Evolutionary conservation across 2,797 vertebrate genomes (phyloP).

Genomic region (Catostomus latipinnis): DNA sequence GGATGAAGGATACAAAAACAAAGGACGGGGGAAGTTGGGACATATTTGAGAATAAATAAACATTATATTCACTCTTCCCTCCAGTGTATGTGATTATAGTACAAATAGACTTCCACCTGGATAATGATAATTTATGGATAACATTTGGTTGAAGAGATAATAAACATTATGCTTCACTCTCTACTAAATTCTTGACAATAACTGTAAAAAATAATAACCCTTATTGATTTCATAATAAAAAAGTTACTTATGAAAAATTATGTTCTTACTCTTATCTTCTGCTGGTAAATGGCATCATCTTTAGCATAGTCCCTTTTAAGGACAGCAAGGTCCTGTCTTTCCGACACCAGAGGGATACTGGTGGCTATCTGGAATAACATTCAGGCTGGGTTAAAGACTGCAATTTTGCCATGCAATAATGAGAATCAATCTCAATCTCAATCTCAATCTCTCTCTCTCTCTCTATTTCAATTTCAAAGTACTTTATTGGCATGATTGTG

Average conservation of each 20-base stretch:
- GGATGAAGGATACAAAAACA: background rate
- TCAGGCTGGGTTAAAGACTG: background rate
- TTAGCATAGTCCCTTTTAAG: slow-evolving; percentile 89
- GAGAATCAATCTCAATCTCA: too few relatives aligned
- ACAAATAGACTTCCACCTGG: background rate
- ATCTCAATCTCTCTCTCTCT: too few relatives aligned
- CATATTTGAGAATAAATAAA: background rate
- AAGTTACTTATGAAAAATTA: background rate
- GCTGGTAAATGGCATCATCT: slow-evolving; percentile 90
- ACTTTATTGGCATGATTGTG: too few relatives aligned
- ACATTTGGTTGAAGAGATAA: background rate
- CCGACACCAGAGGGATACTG: slow-evolving; percentile 91
- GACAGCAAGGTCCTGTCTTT: slow-evolving; percentile 85
- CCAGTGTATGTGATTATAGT: background rate
- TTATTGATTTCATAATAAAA: too few relatives aligned
- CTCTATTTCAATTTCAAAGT: too few relatives aligned
- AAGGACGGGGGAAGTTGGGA: background rate
- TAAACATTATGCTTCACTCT: background rate
- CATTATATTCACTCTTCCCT: background rate
- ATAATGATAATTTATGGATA: background rate
- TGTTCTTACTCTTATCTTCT: slow-evolving; percentile 87
- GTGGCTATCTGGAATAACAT: slow-evolving; percentile 84
- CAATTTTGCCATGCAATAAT: too few relatives aligned
- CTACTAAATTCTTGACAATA: background rate
- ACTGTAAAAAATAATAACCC: background rate